These are phyloP conservation scores for Rousettus leschenaultii DNA, from an alignment of 2,113 vertebrate genomes.

Conservation along the genomic window DNA sequence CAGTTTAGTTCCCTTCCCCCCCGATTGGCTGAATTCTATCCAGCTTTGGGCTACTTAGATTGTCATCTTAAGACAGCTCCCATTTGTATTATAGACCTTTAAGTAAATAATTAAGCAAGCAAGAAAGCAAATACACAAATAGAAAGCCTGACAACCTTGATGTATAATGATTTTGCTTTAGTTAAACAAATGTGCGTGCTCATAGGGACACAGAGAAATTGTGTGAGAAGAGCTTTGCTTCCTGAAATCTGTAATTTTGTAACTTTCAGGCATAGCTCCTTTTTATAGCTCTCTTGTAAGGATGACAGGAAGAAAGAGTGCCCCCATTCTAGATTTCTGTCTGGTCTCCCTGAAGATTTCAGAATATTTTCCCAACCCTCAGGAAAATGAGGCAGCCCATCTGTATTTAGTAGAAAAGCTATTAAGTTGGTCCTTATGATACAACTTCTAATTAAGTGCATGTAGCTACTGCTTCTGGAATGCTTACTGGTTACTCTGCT, in stretches of 20 bases:
- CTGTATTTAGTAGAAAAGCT: not conserved
- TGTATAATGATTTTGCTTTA: not conserved
- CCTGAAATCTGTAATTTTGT: not conserved
- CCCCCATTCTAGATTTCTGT: not conserved
- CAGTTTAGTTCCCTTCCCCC: too few relatives aligned
- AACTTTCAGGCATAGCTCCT: not conserved
- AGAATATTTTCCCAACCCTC: not conserved
- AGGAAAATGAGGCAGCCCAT: not conserved
- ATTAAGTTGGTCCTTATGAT: not conserved
- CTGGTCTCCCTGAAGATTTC: not conserved
- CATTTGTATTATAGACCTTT: not conserved
- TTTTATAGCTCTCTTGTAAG: not conserved
- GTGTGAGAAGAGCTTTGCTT: not conserved
- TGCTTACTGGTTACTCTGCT: not conserved
- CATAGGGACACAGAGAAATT: not conserved
- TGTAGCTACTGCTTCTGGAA: not conserved
- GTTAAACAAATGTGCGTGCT: not conserved
- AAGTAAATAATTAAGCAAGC: not conserved
- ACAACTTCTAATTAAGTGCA: not conserved
- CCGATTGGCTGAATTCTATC: not conserved
- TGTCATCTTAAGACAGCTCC: not conserved
- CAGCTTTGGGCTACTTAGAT: not conserved
- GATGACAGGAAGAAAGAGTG: not conserved
- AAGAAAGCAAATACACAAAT: not conserved
- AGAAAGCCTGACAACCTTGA: not conserved